Conservation (phyloP, 64 coral and sea anemone species). For the Montipora cactus region DNA sequence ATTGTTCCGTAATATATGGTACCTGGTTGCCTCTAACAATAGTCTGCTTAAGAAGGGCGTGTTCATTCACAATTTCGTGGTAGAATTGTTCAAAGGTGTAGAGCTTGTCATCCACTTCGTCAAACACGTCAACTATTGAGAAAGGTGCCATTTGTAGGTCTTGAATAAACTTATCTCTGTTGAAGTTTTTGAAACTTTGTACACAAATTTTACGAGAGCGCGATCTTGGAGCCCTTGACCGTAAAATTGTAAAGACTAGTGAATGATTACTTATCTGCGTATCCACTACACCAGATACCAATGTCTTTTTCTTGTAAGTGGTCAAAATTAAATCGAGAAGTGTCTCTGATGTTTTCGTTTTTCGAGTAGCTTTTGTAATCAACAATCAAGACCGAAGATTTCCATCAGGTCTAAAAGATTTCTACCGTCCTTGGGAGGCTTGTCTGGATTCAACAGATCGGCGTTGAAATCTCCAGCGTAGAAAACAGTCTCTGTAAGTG, state of each 20-base stretch:
- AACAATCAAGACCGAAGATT: slow-evolving; percentile 23
- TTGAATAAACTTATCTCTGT: slow-evolving; percentile 3
- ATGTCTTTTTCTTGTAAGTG: neutral
- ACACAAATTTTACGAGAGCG: slow-evolving; percentile 34
- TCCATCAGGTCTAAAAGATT: slow-evolving; percentile 18
- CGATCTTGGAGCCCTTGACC: neutral
- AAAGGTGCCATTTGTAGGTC: slow-evolving; percentile 20
- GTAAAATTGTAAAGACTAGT: slow-evolving; percentile 17
- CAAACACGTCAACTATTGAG: slow-evolving; percentile 4
- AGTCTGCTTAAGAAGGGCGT: slow-evolving; percentile 22
- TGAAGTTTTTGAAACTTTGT: slow-evolving; percentile 16
- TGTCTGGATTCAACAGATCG: slow-evolving; percentile 15
- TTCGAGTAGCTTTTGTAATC: slow-evolving; percentile 37
- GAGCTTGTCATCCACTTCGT: slow-evolving; percentile 32
- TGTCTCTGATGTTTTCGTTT: slow-evolving; percentile 25
- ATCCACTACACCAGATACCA: slow-evolving; percentile 42
- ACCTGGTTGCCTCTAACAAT: slow-evolving; percentile 40
- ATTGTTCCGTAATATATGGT: slow-evolving; percentile 44
- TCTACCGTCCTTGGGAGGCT: slow-evolving; percentile 10
- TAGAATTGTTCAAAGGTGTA: slow-evolving; percentile 41
- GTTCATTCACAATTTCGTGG: slow-evolving; percentile 26
- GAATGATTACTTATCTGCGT: slow-evolving; percentile 47
- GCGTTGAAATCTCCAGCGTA: slow-evolving; percentile 38
- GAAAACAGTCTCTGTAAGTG: slow-evolving; percentile 6
- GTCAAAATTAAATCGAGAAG: slow-evolving; percentile 39